Base-by-base conservation (phyloP, 2,888 invertebrate species). In the Ornithoptera alexandrae region DNA sequence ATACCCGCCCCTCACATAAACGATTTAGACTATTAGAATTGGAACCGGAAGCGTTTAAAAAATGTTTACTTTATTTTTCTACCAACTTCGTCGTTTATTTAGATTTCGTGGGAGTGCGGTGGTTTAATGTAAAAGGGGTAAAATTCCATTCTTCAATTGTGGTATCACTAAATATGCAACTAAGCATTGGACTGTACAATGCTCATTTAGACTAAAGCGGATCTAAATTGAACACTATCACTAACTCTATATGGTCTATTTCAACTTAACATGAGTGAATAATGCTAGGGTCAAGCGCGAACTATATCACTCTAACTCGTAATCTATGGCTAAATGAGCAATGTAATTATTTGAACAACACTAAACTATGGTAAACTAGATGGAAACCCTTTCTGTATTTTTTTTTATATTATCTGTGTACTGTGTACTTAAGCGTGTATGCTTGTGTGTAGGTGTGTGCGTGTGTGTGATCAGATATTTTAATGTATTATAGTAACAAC, bases 81-180 rank as follows among this genome's bases (percentile, higher is more conserved):
- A 82, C 84, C 81, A 84, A 84, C 79, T 84, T 81, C 78, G 74
- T 77, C 74, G 69, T 67, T 67, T 15, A 73, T 71, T 69, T 64
- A 73, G 70, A 67, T 74, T 71, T 71, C 72, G 73, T 75, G 74
- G 75, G 78, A 78, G 84, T 86, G 86, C 82, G 75, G 76, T 81
- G 81, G 79, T 75, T 77, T 75, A 75, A 81, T 81, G 81, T 75
- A 73, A 77, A 22, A 30, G 78, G 79, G 77, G 77, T 73, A 73
- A 71, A 72, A 72, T 70, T 76, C 72, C 76, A 79, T 76, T 84
- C 82, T 78, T 82, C 79, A 83, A 81, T 77, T 79, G 79, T 83
- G 75, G 77, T 62, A 76, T 84, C 83, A 82, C 86, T 88, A 87
- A 84, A 80, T 74, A 88, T 87, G 87, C 86, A 86, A 84, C 81